Conservation (phyloP, 2,888 invertebrate genomes). For the Mesorhabditis spiculigera region DNA sequence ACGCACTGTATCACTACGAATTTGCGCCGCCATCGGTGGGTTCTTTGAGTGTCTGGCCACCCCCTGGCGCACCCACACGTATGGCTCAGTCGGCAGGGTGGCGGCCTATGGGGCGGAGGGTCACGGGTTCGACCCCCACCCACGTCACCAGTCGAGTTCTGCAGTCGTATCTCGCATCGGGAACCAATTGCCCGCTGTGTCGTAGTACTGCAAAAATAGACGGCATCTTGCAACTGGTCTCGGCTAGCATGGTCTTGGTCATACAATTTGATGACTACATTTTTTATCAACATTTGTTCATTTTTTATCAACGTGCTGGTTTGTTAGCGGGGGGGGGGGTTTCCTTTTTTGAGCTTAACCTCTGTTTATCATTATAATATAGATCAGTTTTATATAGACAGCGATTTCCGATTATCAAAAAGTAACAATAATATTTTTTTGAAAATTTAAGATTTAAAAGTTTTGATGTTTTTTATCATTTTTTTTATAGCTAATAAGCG, state of each 20-base stretch:
- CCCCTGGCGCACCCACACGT: background rate
- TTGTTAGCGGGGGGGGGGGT: background rate
- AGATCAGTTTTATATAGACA: too few relatives aligned
- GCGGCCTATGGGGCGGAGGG: too few relatives aligned
- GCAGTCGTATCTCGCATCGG: slow-evolving; percentile 3
- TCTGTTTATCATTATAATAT: too few relatives aligned
- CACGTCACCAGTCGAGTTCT: background rate
- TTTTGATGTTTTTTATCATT: too few relatives aligned
- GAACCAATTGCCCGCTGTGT: background rate
- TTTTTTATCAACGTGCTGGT: background rate
- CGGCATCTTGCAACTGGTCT: background rate
- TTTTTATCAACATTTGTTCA: background rate
- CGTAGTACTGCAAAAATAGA: slow-evolving; percentile 2
- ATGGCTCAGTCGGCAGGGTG: background rate
- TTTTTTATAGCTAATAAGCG: too few relatives aligned
- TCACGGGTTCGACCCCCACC: too few relatives aligned
- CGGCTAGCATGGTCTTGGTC: slow-evolving; percentile 6
- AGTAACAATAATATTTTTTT: too few relatives aligned
- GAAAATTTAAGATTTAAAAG: too few relatives aligned
- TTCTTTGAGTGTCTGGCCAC: slow-evolving; percentile 58
- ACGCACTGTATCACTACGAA: slow-evolving; percentile 87
- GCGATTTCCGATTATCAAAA: too few relatives aligned
- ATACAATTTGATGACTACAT: background rate
- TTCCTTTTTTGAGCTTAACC: too few relatives aligned
- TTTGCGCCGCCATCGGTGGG: slow-evolving; percentile 72